Conservation (phyloP, 1,140 invertebrate genomes). For the Drosophila busckii region DNA sequence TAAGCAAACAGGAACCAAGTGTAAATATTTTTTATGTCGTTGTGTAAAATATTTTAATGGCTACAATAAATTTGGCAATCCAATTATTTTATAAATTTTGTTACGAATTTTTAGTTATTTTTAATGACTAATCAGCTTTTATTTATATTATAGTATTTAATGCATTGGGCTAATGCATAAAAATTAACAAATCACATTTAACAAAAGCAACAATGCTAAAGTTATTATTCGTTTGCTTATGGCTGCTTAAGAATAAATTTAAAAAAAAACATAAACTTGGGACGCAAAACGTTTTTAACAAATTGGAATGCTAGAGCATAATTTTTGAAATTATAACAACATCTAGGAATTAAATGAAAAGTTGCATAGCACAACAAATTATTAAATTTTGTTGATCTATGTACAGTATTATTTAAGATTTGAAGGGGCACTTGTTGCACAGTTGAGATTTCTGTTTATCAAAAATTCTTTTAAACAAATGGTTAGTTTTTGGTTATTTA, state of each 20-base stretch:
- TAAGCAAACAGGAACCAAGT: slow-evolving; percentile 69
- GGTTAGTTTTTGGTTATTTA: slow-evolving; percentile 42
- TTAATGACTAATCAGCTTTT: slow-evolving; percentile 41
- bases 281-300: not conserved
- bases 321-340: not conserved
- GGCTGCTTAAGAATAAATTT: slow-evolving; percentile 14
- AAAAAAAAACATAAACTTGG: slow-evolving; percentile 23
- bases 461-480: not conserved
- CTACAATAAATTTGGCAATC: slow-evolving; percentile 68
- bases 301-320: too few species aligned
- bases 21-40: slow-evolving; percentile 33
- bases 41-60: slow-evolving; percentile 19
- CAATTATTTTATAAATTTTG: slow-evolving; percentile 25
- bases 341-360: not conserved
- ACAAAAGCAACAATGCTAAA: slow-evolving; percentile 71
- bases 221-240: slow-evolving; percentile 31
- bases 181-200: slow-evolving; percentile 71
- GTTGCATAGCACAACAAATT: slow-evolving; percentile 30
- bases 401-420: slow-evolving; percentile 23
- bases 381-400: not conserved
- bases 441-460: not conserved
- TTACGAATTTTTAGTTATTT: slow-evolving; percentile 23
- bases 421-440: slow-evolving; percentile 38
- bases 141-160: slow-evolving; percentile 22
- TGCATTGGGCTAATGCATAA: slow-evolving; percentile 50